A percentile compares a stretch with the other conserved stretches of the same genome.
phyloP scores from a whole-genome alignment of 2,888 invertebrate species.

The Reticulitermes lucifugus region DNA sequence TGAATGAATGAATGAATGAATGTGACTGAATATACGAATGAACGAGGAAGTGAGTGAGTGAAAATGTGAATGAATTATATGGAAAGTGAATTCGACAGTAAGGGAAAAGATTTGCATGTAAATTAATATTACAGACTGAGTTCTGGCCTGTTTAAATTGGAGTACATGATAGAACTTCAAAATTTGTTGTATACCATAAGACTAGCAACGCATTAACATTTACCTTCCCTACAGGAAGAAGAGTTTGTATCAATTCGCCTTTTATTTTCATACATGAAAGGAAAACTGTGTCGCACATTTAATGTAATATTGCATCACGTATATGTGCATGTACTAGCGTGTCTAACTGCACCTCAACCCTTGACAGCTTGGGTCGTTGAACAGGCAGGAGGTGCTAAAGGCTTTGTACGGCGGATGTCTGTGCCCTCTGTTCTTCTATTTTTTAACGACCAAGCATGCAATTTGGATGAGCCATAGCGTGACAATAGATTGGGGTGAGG shows the following conservation, averaged over 20 bases:
- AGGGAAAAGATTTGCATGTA: no score
- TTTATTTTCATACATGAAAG: background rate
- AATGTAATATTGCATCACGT: background rate
- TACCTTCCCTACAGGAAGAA: background rate
- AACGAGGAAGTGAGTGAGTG: no score
- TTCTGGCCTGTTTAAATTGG: background rate
- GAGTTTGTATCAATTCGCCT: background rate
- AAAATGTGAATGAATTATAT: no score
- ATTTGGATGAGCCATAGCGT: slow-evolving; percentile 26
- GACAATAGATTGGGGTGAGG: slow-evolving; percentile 6
- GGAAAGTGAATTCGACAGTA: no score
- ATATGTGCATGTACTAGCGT: background rate
- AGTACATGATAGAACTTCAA: background rate
- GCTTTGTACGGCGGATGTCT: background rate
- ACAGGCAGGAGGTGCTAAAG: slow-evolving; percentile 6
- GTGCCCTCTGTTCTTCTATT: background rate
- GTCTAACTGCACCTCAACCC: background rate
- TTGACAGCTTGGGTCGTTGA: background rate
- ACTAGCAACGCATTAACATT: background rate
- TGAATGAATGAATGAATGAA: no score
- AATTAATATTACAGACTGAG: no score
- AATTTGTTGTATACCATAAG: background rate
- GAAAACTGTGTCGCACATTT: background rate
- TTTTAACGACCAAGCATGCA: background rate
- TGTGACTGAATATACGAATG: no score